Evolutionary conservation across 2,888 invertebrate genomes (phyloP).

Genomic region (Sarcophaga subvicina): DNA sequence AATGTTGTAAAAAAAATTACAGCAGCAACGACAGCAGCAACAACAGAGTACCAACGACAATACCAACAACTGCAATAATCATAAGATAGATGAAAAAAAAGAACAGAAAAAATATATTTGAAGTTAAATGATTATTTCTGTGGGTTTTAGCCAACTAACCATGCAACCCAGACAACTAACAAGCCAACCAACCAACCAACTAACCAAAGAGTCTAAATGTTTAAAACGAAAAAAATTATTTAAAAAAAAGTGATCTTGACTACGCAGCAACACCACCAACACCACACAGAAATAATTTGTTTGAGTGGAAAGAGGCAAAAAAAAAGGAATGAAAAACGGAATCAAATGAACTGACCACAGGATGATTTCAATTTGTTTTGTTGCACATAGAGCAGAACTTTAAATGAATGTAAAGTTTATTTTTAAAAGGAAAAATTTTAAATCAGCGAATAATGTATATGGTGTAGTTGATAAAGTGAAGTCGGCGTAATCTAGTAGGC

Average conservation of each 20-base stretch:
- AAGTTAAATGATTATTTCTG: slow-evolving; percentile 66
- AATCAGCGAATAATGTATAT: no score
- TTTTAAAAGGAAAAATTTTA: no score
- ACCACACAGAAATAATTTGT: slow-evolving; percentile 51
- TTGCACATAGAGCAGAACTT: not conserved
- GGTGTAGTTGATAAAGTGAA: no score
- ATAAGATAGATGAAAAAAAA: not conserved
- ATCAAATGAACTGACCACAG: slow-evolving; percentile 41
- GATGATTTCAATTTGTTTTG: slow-evolving; percentile 38
- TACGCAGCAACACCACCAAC: slow-evolving; percentile 34
- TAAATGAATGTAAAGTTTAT: not conserved
- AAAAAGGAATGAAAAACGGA: not conserved
- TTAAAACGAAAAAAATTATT: not conserved
- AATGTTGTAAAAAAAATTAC: slow-evolving; percentile 17
- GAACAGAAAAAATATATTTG: slow-evolving; percentile 52
- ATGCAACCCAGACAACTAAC: not conserved
- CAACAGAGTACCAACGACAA: not conserved
- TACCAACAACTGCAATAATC: no score
- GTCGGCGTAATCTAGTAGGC: no score
- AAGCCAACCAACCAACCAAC: not conserved
- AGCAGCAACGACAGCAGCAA: not conserved
- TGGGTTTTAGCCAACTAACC: slow-evolving; percentile 24
- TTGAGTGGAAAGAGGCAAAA: not conserved
- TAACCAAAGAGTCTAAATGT: not conserved
- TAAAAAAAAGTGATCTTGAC: slow-evolving; percentile 52